These are phyloP conservation scores for Drosophila aldrichi DNA, from an alignment of 2,888 invertebrate genomes.

Conservation along the genomic window DNA sequence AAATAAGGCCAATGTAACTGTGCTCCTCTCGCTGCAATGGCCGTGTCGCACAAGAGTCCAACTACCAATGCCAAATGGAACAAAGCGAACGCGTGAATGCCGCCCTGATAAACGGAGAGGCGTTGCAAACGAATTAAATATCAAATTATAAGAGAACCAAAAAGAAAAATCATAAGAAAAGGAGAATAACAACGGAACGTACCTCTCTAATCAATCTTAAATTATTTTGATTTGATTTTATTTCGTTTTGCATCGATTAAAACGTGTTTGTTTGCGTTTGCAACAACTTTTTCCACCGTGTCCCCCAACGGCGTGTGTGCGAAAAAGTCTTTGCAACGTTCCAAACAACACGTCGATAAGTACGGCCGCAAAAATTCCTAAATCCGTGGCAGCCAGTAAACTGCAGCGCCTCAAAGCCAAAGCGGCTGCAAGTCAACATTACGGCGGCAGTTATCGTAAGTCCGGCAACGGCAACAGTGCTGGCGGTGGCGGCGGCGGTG, in stretches of 20 bases:
- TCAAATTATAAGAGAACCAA: constrained; percentile 27
- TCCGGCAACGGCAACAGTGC: constrained; percentile 45
- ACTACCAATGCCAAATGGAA: constrained; percentile 68
- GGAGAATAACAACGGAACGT: background rate
- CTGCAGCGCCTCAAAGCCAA: constrained; percentile 84
- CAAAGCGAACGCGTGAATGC: constrained; percentile 51
- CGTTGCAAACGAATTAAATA: constrained; percentile 32
- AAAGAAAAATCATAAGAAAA: background rate
- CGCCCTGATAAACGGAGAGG: constrained; percentile 49
- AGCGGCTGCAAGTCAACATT: constrained; percentile 81
- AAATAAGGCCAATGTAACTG: constrained; percentile 22
- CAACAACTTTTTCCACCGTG: constrained; percentile 73
- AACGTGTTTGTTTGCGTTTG: constrained; percentile 72
- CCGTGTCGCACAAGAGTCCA: constrained; percentile 17
- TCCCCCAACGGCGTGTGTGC: constrained; percentile 36
- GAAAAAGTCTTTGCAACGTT: constrained; percentile 71
- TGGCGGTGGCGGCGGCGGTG: constrained; percentile 12
- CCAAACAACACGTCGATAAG: constrained; percentile 59
- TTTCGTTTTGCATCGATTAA: constrained; percentile 55
- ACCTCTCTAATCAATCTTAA: background rate
- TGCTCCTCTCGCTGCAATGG: background rate
- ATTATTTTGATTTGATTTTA: constrained; percentile 23
- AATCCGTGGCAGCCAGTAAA: constrained; percentile 81
- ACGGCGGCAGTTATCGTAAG: constrained; percentile 72
- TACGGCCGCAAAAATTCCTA: constrained; percentile 82